Percentiles rank a stretch among this genome's conserved stretches.
These are phyloP conservation scores for Acholoe squamosa DNA, from an alignment of 2,888 invertebrate genomes.

Conservation along the genomic window DNA sequence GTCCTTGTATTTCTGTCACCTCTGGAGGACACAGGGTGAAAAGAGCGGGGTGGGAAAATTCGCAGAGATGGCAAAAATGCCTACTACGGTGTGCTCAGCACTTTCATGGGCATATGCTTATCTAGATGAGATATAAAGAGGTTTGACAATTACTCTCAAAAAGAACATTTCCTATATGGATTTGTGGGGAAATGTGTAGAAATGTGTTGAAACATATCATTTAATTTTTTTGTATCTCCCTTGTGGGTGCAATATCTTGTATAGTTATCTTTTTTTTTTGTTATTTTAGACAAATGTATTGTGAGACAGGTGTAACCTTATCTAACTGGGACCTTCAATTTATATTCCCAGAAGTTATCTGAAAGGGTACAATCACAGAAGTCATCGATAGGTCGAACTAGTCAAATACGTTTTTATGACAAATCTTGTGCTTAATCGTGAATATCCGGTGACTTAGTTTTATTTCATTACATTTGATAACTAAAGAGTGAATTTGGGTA, in stretches of 20 bases:
- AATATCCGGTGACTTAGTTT: constrained; percentile 19
- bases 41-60: not conserved
- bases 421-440: not conserved
- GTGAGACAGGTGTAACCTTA: too few relatives aligned
- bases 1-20: not conserved
- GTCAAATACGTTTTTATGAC: not conserved
- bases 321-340: too few relatives aligned
- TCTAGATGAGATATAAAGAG: not conserved
- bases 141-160: not conserved
- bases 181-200: not conserved
- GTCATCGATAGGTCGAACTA: constrained; percentile 47
- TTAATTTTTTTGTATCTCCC: not conserved
- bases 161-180: not conserved
- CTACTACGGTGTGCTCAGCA: too few relatives aligned
- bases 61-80: not conserved
- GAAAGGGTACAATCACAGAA: not conserved
- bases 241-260: not conserved
- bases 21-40: not conserved
- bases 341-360: too few relatives aligned
- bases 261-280: not conserved
- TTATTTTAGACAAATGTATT: not conserved
- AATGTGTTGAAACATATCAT: constrained; percentile 53
- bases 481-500: not conserved
- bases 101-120: too few relatives aligned
- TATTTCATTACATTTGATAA: not conserved